A percentile compares a stretch with the other conserved stretches of the same genome.
Conservation (phyloP, 1,140 invertebrate genomes). For the Euschistus heros region DNA sequence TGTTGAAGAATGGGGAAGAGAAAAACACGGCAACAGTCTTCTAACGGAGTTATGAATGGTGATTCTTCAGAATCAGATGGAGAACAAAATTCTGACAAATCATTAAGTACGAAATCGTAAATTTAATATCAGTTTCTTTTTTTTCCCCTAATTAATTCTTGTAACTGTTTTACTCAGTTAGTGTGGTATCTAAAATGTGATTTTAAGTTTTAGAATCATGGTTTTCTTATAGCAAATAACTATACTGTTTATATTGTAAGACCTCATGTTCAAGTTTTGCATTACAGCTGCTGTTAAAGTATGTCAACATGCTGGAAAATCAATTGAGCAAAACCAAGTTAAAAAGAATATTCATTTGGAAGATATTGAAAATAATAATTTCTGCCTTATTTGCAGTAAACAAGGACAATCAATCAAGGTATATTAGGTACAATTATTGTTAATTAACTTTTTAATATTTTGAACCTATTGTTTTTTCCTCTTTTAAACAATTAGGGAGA, state of each 20-base stretch:
- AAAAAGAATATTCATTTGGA: constrained; percentile 14
- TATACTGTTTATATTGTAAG: not conserved
- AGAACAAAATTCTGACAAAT: constrained; percentile 7
- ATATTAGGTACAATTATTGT: not conserved
- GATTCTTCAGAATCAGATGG: constrained; percentile 22
- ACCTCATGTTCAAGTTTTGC: not conserved
- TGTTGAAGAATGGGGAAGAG: constrained; percentile 14
- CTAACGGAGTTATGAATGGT: not conserved
- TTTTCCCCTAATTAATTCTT: not conserved
- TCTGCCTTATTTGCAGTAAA: constrained; percentile 9
- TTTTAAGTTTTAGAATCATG: not conserved
- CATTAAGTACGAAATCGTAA: not conserved
- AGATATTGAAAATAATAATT: constrained; percentile 15
- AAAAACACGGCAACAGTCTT: constrained; percentile 8
- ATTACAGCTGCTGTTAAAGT: not conserved
- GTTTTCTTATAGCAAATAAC: not conserved
- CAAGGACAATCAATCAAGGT: constrained; percentile 8
- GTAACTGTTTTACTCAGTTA: not conserved
- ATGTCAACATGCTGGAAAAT: constrained; percentile 13
- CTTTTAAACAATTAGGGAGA: constrained; percentile 21
- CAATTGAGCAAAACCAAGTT: constrained; percentile 16
- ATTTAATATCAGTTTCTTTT: not conserved
- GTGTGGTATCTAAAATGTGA: not conserved
- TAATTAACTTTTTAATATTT: not conserved
- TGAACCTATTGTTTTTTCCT: no score